Base-by-base conservation (phyloP, 2,888 invertebrate genomes). In the Cordilura impudica region DNA sequence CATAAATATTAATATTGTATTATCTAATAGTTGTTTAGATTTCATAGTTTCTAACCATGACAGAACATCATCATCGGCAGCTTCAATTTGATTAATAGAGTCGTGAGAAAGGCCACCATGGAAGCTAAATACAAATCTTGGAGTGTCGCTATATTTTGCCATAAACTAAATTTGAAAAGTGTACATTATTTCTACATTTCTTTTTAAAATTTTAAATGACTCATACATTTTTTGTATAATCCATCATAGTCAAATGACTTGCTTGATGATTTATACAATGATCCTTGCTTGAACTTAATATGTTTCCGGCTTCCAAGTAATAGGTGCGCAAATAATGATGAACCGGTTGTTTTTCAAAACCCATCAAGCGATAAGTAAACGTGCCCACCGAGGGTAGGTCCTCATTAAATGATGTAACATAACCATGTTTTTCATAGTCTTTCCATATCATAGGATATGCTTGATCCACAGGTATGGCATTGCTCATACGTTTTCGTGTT, bases 61-160 rank as follows among this genome's bases (percentile, higher is more conserved):
- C 4, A 91, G 88, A 0, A 95, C 87, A 86, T 96, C 96, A 0
- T 93, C 91, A 86, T 98, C 98, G 0, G 94, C 94, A 0, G 93
- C 92, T 0, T 94, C 93, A 31, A 98, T 92, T 83, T 93, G 91
- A 87, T 96, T 96, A 85, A 95, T 94, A 58, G 95, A 94, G 84
- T 97, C 95, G 85, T 98, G 98, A 0, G 96, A 96, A 18, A 97
- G 92, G 84, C 97, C 97, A 0, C 94, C 94, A 84, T 98, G 95
- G 90, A 98, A 98, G 8, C 95, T 95, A 87, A 98, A 96, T 8
- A 93, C 90, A 88, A 97, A 98, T 83, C 95, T 94, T 0, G 96
- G 95, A 60, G 92, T 91, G 29, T 92, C 90, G 53, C 91, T 91
- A 73, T 96, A 95, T 29, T 92, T 92, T 7, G 91, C 88, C 88